Evolutionary conservation across 2,797 vertebrate species (phyloP).

Genomic region (Clarias platycephalus): DNA sequence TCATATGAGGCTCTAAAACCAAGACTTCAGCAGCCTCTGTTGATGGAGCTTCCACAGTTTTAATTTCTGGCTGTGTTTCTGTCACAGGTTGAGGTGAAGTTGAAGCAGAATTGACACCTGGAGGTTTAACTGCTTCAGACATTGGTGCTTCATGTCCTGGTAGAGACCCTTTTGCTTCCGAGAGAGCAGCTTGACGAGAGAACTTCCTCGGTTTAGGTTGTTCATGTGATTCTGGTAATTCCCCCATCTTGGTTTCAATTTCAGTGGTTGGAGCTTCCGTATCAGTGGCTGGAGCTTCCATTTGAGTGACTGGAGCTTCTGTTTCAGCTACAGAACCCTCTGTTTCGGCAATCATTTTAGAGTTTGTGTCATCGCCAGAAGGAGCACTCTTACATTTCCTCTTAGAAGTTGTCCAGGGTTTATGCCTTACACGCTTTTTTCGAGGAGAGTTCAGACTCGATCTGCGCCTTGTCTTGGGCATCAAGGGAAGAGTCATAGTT

Average conservation of each 20-base stretch:
- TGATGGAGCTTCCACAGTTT: conserved; percentile 68
- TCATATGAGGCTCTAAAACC: conserved; percentile 57
- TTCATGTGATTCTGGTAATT: conserved; percentile 49
- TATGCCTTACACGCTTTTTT: conserved; percentile 62
- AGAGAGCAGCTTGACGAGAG: conserved; percentile 58
- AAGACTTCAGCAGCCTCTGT: conserved; percentile 63
- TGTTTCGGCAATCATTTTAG: conserved; percentile 21
- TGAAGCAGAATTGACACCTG: conserved; percentile 52
- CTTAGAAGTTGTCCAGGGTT: conserved; percentile 61
- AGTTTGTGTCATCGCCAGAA: conserved; percentile 48
- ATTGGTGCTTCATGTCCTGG: conserved; percentile 64
- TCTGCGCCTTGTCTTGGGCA: conserved; percentile 65
- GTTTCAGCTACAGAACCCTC: conserved; percentile 38
- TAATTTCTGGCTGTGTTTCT: conserved; percentile 57
- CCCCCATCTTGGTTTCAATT: conserved; percentile 60
- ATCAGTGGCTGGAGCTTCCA: neutral
- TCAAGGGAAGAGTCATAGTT: conserved; percentile 48
- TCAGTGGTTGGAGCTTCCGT: conserved; percentile 36
- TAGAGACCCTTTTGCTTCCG: conserved; percentile 60
- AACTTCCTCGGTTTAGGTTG: conserved; percentile 65
- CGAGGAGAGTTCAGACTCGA: conserved; percentile 58
- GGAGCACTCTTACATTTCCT: conserved; percentile 59
- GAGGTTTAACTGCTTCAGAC: conserved; percentile 55
- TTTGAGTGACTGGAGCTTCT: conserved; percentile 31
- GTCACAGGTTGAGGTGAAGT: conserved; percentile 44